phyloP scores from a whole-genome alignment of 2,113 vertebrate species.

The Halcyon malimbica region DNA sequence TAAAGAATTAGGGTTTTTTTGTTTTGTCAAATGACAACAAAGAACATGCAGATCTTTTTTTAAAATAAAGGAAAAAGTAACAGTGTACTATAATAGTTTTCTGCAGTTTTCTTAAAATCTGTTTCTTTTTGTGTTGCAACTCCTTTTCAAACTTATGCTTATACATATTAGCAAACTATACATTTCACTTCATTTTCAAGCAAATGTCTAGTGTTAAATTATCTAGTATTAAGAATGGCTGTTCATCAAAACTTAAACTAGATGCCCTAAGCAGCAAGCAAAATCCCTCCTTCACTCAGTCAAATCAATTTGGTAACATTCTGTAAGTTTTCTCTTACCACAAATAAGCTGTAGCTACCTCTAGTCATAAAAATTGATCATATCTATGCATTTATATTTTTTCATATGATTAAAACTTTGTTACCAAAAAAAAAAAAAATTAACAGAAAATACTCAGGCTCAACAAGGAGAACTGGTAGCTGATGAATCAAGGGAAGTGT shows the following conservation, averaged over 20 bases:
- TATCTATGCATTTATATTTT: neutral
- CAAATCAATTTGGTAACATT: neutral
- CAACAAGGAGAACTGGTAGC: neutral
- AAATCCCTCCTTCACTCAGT: neutral
- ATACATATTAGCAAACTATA: neutral
- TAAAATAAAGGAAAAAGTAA: neutral
- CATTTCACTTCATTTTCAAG: neutral
- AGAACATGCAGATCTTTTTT: neutral
- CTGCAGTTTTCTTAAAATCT: neutral
- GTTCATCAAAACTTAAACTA: neutral
- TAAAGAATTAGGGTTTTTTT: neutral
- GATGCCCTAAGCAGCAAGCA: neutral
- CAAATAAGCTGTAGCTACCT: neutral
- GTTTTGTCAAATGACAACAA: neutral
- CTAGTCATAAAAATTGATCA: neutral
- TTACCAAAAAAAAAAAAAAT: neutral
- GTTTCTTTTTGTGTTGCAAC: neutral
- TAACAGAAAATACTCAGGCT: neutral
- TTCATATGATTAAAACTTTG: neutral
- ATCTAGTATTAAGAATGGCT: neutral
- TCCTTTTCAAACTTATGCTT: neutral
- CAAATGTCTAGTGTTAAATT: neutral
- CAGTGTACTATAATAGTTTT: neutral
- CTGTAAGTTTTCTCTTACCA: neutral
- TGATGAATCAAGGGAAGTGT: neutral